A percentile compares a stretch with the other conserved stretches of the same genome.
Conservation (phyloP, 2,888 invertebrate genomes). For the Limnephilus auricula region DNA sequence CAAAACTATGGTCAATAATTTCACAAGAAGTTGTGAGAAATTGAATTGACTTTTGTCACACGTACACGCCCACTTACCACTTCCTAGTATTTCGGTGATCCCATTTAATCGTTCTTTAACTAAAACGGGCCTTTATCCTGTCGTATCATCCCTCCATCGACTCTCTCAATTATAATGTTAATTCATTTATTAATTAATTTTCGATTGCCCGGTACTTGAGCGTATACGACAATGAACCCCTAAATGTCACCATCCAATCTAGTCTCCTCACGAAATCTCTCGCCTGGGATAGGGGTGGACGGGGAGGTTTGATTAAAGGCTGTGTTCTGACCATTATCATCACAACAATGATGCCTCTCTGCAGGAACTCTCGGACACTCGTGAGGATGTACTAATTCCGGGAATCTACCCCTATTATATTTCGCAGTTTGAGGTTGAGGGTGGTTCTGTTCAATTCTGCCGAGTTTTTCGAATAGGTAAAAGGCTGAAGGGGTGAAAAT, state of each 20-base stretch:
- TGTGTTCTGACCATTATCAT: conserved; percentile 23
- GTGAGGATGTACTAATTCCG: background rate
- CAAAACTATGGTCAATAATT: too few species aligned
- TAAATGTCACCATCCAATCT: conserved; percentile 37
- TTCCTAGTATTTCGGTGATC: too few species aligned
- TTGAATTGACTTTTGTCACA: too few species aligned
- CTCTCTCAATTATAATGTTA: background rate
- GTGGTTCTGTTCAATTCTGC: background rate
- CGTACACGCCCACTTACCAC: too few species aligned
- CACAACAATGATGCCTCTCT: conserved; percentile 13
- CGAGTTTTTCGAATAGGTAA: background rate
- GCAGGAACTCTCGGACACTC: background rate
- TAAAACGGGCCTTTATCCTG: background rate
- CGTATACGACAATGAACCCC: background rate
- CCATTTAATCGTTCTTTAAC: background rate
- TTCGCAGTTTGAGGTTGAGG: background rate
- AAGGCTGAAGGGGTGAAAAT: background rate
- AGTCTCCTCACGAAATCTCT: background rate
- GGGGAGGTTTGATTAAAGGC: conserved; percentile 13
- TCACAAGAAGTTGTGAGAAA: too few species aligned
- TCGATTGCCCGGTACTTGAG: background rate
- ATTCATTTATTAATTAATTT: conserved; percentile 9
- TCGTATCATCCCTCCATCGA: background rate
- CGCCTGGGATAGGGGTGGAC: background rate
- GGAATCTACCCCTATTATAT: background rate